These are phyloP conservation scores for Balanococcus diminutus DNA, from an alignment of 2,888 invertebrate species.

Conservation along the genomic window DNA sequence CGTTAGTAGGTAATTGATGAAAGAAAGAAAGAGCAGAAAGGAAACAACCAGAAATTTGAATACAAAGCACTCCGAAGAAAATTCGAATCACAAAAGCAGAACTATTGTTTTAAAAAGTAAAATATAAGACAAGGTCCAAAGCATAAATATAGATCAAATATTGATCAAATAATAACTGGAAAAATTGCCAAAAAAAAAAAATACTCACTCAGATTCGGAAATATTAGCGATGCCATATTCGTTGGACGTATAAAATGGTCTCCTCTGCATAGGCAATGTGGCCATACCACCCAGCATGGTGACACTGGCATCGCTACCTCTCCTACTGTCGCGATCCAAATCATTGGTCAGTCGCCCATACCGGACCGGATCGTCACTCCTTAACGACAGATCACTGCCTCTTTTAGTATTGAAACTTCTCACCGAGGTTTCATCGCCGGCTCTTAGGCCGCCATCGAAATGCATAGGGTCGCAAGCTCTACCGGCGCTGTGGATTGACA, in stretches of 20 bases:
- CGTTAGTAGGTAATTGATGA: neutral
- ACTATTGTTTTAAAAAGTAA: neutral
- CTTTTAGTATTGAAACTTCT: slow-evolving; percentile 27
- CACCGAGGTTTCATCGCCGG: slow-evolving; percentile 11
- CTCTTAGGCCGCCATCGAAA: neutral
- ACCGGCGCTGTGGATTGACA: slow-evolving; percentile 21
- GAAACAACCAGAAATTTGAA: too few species aligned
- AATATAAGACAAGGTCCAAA: neutral
- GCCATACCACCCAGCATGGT: neutral
- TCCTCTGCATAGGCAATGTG: slow-evolving; percentile 47
- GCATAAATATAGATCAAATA: neutral
- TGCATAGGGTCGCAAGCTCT: slow-evolving; percentile 1
- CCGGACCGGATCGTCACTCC: slow-evolving; percentile 59
- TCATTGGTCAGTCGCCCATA: slow-evolving; percentile 60
- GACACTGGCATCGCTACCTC: slow-evolving; percentile 38
- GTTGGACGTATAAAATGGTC: slow-evolving; percentile 58
- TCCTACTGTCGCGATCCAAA: slow-evolving; percentile 58
- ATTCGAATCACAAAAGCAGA: neutral
- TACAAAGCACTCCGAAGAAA: neutral
- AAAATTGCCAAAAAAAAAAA: neutral
- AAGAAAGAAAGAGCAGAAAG: neutral
- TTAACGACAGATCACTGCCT: slow-evolving; percentile 37
- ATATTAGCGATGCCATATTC: slow-evolving; percentile 58
- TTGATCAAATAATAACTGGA: neutral
- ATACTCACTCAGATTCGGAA: slow-evolving; percentile 58